Base-by-base conservation (phyloP, 2,797 vertebrate species). In the Sebastes kiyomatsui region DNA sequence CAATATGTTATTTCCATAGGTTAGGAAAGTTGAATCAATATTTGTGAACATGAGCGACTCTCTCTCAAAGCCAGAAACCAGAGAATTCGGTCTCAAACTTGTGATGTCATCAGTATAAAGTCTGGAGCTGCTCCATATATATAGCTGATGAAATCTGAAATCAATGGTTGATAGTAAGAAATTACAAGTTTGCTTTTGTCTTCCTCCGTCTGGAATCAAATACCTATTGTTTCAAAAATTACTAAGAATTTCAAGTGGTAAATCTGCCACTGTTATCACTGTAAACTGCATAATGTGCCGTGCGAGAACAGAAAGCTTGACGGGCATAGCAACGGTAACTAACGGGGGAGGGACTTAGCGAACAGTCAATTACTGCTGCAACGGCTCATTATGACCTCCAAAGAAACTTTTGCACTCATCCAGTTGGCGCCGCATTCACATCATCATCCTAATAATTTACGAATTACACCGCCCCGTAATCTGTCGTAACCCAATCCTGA, bases 401-500 rank as follows among this genome's bases (percentile, higher is more conserved):
- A 18, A 30, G 20, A 82, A n/a, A 72, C 23, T 2, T 80, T 28
- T 70, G 2, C 23, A 69, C 7, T 68, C 62, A 33, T 79, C 67
- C 67, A 79, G 58, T 46, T 74, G 69, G 65, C 5, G 7, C 69
- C 67, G 52, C 66, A 49, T 85, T 75, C n/a, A 70, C 58, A 52
- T 81, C 20, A 75, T 25, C 75, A 38, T 46, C 67, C 71, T 25
- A 56, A 66, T 73, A 76, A 87, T 80, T 75, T 56, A 60, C 22
- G 32, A 82, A 67, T 68, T 13, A 55, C 55, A 38, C 58, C 58
- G 23, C 42, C 38, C 69, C n/a, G 2, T 81, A 75, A 46, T 77
- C 81, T 75, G 74, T 3, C 5, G 85, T 75, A 90, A 92, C 75
- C 61, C 52, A 52, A 88, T 54, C 72, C 77, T 83, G 79, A 90